These are phyloP conservation scores for Hypsopygia costalis DNA, from an alignment of 2,888 invertebrate genomes.

Conservation along the genomic window DNA sequence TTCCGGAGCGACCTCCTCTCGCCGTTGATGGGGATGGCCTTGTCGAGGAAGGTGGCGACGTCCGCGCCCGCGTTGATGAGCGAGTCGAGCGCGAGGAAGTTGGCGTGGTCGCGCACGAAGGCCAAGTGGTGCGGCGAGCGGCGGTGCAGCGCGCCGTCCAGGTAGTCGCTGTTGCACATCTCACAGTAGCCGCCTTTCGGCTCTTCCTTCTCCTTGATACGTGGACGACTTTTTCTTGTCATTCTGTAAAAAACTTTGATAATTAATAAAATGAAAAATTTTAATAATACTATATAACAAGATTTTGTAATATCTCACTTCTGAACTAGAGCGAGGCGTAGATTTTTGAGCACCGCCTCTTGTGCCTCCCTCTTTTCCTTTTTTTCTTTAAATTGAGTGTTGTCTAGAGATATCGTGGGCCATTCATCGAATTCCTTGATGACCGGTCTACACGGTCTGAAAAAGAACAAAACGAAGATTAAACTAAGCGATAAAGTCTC, in stretches of 20 bases:
- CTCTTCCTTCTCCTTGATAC: conserved; percentile 66
- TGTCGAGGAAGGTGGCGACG: conserved; percentile 85
- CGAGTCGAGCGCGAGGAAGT: conserved; percentile 87
- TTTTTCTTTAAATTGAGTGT: conserved; percentile 59
- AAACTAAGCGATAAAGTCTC: conserved; percentile 5
- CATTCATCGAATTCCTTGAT: conserved; percentile 83
- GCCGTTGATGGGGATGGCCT: conserved; percentile 64
- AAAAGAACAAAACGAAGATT: conserved; percentile 20
- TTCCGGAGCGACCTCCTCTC: conserved; percentile 60
- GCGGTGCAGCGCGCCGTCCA: conserved; percentile 84
- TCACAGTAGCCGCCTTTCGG: conserved; percentile 86
- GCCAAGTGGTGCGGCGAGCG: conserved; percentile 87
- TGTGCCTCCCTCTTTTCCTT: conserved; percentile 49
- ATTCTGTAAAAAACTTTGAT: conserved; percentile 58
- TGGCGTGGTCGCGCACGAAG: conserved; percentile 86
- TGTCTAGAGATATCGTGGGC: conserved; percentile 78
- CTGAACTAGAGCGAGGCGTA: conserved; percentile 33
- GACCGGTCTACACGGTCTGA: conserved; percentile 80
- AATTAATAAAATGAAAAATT: neutral
- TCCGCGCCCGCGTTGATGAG: conserved; percentile 84
- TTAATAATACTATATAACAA: neutral
- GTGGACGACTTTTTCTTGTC: conserved; percentile 75
- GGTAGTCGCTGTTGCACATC: conserved; percentile 88
- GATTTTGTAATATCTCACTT: conserved; percentile 43
- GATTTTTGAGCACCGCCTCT: conserved; percentile 26